Evolutionary conservation across 1,140 invertebrate genomes (phyloP), one percentile per base, ranked within the genome.

Genomic region (Brachystomella parvula): DNA sequence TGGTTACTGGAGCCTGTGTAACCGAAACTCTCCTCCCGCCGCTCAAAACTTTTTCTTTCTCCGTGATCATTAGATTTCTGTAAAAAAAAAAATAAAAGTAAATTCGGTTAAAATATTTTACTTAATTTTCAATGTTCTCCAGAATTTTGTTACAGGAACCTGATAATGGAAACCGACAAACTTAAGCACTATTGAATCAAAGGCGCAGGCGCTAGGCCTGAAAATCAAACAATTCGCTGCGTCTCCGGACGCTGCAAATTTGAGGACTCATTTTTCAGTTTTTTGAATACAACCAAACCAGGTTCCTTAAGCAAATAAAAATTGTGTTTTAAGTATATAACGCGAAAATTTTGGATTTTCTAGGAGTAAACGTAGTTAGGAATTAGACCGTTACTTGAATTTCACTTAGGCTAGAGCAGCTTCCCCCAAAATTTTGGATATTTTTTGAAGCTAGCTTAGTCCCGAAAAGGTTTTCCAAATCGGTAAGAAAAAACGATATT

Each of bases 21-120:
- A 9, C 69, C 72, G 31, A 73, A 69, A 59, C 69, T 73, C 61
- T 73, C 64, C 61, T 73, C 72, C 12, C 72, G 61, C 17, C 72
- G 66, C 44, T 73, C 72, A 47, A 71, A 73, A 12, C 47, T 33
- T 64, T 73, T 73, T 28, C 72, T 29, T 35, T 73, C 72, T 19
- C 72, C 72, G 2, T 62, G 19, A 57, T 73, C 72, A 47, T 60
- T 65, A 49, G 31, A 62, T 44, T 70, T 71, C 72, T 73, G 65
- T 3, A 69, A 68, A 32, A 59, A 56, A 44, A 64, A 19, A 47
- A 35, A 67, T 26, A 44, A 6, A 44, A 26, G 32, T 9, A 61
- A 62, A 47, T 62, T 62, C 3, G 15, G 6, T 28, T 47, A 47
- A 15, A 47, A 47, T 15, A 47, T 47, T 47, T 47, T 47, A 21